Evolutionary conservation across 2,113 vertebrate genomes (phyloP).

Genomic region (Shinisaurus crocodilurus): DNA sequence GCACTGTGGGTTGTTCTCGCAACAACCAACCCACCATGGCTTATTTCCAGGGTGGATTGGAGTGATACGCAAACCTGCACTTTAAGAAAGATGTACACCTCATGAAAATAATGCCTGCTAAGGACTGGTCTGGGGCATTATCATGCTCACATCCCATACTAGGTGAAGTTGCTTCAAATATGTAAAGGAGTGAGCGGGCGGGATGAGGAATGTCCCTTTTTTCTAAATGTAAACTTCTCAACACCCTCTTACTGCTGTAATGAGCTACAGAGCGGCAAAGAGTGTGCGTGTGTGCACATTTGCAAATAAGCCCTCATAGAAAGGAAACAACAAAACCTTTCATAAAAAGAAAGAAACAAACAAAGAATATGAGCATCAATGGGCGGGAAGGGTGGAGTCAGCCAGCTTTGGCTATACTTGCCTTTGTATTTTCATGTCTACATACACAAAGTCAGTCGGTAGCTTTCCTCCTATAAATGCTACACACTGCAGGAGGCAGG

Average conservation of each 20-base stretch:
- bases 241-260: neutral
- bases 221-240: neutral
- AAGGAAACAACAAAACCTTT: constrained; percentile 61
- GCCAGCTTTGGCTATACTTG: neutral
- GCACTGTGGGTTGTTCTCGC: no score
- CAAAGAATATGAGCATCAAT: accelerated
- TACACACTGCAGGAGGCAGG: accelerated
- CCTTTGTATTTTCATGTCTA: neutral
- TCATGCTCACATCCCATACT: neutral
- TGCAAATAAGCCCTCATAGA: neutral
- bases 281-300: neutral
- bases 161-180: no score
- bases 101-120: neutral
- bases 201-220: neutral
- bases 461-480: neutral
- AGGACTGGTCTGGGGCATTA: neutral
- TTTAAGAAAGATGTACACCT: neutral
- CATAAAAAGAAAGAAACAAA: constrained; percentile 47
- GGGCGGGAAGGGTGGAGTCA: neutral
- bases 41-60: no score
- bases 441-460: accelerated
- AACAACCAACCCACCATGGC: no score
- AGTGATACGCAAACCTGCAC: no score
- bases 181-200: neutral
- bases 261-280: constrained; percentile 10